Evolutionary conservation across 2,113 vertebrate genomes (phyloP).

Genomic region (Atherinomorus stipes): DNA sequence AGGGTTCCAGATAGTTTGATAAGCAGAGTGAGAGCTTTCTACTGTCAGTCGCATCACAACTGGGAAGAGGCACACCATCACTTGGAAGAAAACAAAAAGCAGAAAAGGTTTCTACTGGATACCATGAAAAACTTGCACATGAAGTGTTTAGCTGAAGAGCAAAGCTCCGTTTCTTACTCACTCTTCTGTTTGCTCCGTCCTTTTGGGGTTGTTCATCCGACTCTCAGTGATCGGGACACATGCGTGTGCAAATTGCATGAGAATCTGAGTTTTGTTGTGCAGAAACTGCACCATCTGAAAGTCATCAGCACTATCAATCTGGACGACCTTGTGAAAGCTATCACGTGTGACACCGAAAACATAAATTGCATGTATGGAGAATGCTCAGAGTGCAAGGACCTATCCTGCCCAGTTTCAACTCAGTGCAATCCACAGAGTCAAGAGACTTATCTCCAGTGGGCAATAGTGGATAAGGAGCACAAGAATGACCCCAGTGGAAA

Average conservation of each 20-base stretch:
- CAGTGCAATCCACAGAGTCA: neutral
- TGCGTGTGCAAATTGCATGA: neutral
- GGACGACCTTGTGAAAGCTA: no score
- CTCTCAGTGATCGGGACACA: neutral
- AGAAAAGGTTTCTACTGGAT: neutral
- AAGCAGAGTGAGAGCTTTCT: neutral
- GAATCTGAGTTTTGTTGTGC: neutral
- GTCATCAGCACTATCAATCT: no score
- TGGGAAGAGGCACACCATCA: neutral
- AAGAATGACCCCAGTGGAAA: slow-evolving; percentile 5
- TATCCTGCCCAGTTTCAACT: neutral
- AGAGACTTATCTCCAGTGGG: neutral
- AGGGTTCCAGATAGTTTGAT: neutral
- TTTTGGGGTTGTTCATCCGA: no score
- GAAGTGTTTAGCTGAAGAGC: neutral
- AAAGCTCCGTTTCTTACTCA: neutral
- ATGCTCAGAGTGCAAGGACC: neutral
- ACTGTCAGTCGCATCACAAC: neutral
- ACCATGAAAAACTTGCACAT: neutral
- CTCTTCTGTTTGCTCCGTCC: neutral
- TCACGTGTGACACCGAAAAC: neutral
- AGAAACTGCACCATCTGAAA: no score
- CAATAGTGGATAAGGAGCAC: neutral
- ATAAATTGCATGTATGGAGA: neutral
- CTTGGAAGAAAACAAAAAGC: neutral